Conservation (phyloP, 2,113 vertebrate species). For the Archocentrus centrarchus region DNA sequence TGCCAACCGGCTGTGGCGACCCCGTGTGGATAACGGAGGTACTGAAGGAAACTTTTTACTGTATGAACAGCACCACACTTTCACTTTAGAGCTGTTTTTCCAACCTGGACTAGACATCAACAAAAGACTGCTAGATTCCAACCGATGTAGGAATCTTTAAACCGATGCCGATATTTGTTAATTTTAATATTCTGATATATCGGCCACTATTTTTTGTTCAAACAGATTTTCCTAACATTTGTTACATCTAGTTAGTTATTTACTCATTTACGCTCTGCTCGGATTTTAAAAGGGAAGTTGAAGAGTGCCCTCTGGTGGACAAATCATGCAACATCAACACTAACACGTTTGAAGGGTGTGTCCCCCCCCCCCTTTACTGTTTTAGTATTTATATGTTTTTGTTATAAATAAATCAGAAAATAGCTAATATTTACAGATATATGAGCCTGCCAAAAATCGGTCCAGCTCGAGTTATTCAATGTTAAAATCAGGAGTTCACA, state of each 20-base stretch:
- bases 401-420: background rate
- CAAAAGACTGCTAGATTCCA: background rate
- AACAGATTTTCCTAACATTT: background rate
- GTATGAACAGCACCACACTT: too few relatives aligned
- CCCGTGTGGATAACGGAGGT: too few relatives aligned
- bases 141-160: background rate
- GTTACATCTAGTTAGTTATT: background rate
- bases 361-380: background rate
- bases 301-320: background rate
- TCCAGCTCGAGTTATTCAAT: background rate
- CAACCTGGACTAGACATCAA: background rate
- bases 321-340: background rate
- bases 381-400: background rate
- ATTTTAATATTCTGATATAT: background rate
- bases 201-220: background rate
- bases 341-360: background rate
- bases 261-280: background rate
- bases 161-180: background rate
- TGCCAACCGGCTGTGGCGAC: too few relatives aligned
- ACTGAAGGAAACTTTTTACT: too few relatives aligned
- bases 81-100: too few relatives aligned
- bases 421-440: too few relatives aligned
- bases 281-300: background rate
- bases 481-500: background rate
- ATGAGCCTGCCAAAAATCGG: background rate